Base-by-base conservation (phyloP, 2,888 invertebrate genomes). In the Acronicta aceris region DNA sequence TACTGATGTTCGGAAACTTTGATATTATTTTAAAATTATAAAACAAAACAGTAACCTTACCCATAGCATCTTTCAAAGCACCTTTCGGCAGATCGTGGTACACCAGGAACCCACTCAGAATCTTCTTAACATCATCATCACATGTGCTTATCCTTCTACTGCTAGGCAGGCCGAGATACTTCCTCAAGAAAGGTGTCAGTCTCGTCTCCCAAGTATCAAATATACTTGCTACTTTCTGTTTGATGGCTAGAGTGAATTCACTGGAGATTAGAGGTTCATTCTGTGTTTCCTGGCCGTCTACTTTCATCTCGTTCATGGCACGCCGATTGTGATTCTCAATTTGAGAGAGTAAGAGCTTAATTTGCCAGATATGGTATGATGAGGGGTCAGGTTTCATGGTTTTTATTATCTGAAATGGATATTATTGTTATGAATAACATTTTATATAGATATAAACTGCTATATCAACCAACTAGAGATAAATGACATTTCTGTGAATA, bases 281-380 rank as follows among this genome's bases (percentile, higher is more conserved):
- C 0, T 80, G 70, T 0, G 58, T 13, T 8, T 91, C 91, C 6
- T 84, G 83, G 0, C 86, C 91, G 76, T 92, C 93, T 0, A 91
- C 68, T 5, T 80, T 81, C 91, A 90, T 92, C 40, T 89, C 89
- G 64, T 74, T 75, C 27, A 82, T 73, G 0, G 78, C 38, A 4
- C 78, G 80, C 7, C 65, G 74, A 78, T 86, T 84, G 86, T 91
- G 82, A 71, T 87, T 85, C 72, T 95, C 86, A 7, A 95, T 92
- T 74, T 96, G 96, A 0, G 96, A 95, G 2, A 95, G 95, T 5
- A 96, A 92, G 0, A 97, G 91, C 83, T 97, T 97, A 47, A 97
- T 95, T 86, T 98, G 97, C 97, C 97, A 97, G 17, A 97, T 91
- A 79, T 96, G 95, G 79, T 95, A 90, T 0, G 95, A 87, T 4